Percentiles rank a stretch among this genome's conserved stretches.
Conservation (phyloP, 2,113 vertebrate species). For the Cryptomyrus ogoouensis region DNA sequence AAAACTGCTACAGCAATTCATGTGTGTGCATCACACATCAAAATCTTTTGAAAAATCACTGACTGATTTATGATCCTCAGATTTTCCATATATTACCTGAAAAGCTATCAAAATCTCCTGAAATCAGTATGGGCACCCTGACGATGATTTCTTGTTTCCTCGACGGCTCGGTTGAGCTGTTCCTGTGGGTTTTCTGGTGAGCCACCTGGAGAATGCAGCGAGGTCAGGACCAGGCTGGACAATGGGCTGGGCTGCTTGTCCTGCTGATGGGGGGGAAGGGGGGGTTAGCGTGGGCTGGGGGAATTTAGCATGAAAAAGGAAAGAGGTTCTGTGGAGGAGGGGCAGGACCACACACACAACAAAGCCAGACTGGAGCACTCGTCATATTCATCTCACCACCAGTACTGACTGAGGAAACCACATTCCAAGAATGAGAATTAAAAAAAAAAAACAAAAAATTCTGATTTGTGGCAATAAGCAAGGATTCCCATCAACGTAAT, state of each 20-base stretch:
- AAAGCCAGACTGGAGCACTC: neutral
- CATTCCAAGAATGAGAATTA: neutral
- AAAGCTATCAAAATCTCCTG: neutral
- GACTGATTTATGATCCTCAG: neutral
- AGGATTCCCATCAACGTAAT: neutral
- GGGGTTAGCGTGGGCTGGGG: neutral
- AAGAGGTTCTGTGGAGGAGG: neutral
- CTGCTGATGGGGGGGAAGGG: neutral
- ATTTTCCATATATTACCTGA: neutral
- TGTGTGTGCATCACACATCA: neutral
- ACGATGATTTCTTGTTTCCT: neutral
- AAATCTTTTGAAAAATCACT: neutral
- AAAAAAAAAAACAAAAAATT: neutral
- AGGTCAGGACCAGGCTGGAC: neutral
- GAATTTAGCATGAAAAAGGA: neutral
- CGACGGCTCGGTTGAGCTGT: neutral
- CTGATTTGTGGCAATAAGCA: neutral
- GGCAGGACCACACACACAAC: constrained; percentile 20
- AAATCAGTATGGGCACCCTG: neutral
- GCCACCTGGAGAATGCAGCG: neutral
- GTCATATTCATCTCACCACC: neutral
- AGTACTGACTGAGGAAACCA: neutral
- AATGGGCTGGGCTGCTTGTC: neutral
- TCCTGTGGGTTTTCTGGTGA: neutral
- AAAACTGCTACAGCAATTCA: neutral